Conservation (phyloP, 1,140 invertebrate species). For the Batillaria attramentaria region DNA sequence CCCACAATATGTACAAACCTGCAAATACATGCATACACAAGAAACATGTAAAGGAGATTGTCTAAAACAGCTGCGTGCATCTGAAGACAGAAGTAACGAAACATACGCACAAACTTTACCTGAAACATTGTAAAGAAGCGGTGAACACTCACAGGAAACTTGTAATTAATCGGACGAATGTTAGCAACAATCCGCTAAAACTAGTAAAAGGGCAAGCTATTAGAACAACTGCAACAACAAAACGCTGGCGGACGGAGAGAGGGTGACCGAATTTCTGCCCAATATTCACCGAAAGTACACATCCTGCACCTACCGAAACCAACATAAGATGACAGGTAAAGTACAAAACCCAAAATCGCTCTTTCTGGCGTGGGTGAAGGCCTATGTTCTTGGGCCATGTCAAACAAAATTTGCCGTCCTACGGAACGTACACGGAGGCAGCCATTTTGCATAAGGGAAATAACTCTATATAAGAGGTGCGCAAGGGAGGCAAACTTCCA, state of each 20-base stretch:
- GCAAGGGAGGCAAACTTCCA: neutral
- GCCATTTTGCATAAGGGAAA: too few relatives aligned
- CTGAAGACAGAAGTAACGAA: neutral
- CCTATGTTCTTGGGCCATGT: slow-evolving; percentile 24
- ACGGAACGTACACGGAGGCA: too few relatives aligned
- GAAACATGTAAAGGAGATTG: neutral
- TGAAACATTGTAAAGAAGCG: too few relatives aligned
- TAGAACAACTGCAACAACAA: too few relatives aligned
- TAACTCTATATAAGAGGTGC: neutral
- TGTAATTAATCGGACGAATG: too few relatives aligned
- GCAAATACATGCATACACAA: too few relatives aligned
- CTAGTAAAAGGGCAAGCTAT: neutral
- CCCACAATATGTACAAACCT: slow-evolving; percentile 87
- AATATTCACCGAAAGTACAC: neutral
- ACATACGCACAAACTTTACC: neutral
- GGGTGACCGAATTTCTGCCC: too few relatives aligned
- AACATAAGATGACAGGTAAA: slow-evolving; percentile 84
- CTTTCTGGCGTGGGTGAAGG: slow-evolving; percentile 84
- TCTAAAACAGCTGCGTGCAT: neutral
- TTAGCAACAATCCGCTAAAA: neutral
- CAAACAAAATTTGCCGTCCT: neutral
- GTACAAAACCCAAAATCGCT: slow-evolving; percentile 92
- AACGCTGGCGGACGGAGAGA: too few relatives aligned
- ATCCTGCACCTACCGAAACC: slow-evolving; percentile 72
- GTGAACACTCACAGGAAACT: too few relatives aligned